Base-by-base conservation (phyloP, 2,797 vertebrate species). In the Rhabdomys pumilio region DNA sequence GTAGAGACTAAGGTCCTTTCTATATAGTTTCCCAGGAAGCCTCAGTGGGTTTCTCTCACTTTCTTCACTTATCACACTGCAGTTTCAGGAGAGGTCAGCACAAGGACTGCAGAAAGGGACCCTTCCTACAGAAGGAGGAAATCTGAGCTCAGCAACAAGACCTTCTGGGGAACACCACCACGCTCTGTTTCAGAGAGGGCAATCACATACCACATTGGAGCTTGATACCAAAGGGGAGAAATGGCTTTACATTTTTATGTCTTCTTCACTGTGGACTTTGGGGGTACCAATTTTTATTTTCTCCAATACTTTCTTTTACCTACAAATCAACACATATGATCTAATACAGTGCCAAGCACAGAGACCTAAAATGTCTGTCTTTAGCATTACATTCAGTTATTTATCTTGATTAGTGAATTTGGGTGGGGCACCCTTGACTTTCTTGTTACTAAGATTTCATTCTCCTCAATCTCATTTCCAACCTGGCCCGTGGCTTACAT, bases 251-350 rank as follows among this genome's bases (percentile, higher is more conserved):
- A 47, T 31, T 53, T 67, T 89, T 57, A 0, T 31, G 47, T 59
- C 85, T 72, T 59, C 53, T 34, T 76, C 19, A 91, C 38, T 1
- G 0, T 31, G 3, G 0, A 31, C 57, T n/a, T 79, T 3, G 34
- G 24, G 19, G 63, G 47, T 26, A 59, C 19, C 84, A 50, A 55
- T 89, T 96, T 83, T 29, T 59, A 41, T 77, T 85, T 85, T 63
- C 26, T 55, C 2, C 57, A 53, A 69, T 3, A 10, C 41, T 44
- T 41, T 59, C 10, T 77, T 50, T 47, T 14, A 67, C 41, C 26
- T 73, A 44, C 10, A 73, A 91, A 41, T 44, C 15, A 77, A 57
- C 38, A 59, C 47, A 57, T 44, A 2, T 14, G 24, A 24, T 57
- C 55, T 76, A 67, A 89, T 57, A 44, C 31, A 92, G 47, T 31